Conservation (phyloP, 2,888 invertebrate species). For the Mamestra brassicae region DNA sequence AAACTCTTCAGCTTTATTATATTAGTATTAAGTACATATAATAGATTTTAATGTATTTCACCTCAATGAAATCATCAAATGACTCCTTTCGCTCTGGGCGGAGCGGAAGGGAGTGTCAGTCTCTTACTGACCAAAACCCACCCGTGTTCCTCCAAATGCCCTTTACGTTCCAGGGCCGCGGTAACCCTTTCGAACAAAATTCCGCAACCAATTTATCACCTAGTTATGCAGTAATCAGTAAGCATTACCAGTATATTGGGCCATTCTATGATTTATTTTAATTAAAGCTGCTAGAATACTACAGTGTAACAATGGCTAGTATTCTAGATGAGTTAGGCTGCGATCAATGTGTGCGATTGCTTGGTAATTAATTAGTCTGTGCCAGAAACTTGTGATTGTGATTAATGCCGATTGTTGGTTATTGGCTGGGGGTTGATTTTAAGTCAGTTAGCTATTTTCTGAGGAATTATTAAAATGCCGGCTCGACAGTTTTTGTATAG, state of each 20-base stretch:
- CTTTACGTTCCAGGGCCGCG: too few species aligned
- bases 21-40: too few species aligned
- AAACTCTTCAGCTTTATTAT: too few species aligned
- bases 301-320: constrained; percentile 34
- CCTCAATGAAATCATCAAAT: too few species aligned
- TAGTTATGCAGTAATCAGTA: too few species aligned
- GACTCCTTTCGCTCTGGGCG: too few species aligned
- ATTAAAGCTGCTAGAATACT: constrained; percentile 10
- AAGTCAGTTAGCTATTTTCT: neutral
- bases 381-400: constrained; percentile 1
- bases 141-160: too few species aligned
- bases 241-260: neutral
- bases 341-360: constrained; percentile 21
- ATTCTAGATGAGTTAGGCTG: constrained; percentile 22
- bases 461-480: neutral
- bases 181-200: too few species aligned
- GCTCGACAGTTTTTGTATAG: neutral
- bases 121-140: too few species aligned
- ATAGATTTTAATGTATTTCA: too few species aligned
- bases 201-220: too few species aligned
- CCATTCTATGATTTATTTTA: constrained; percentile 31
- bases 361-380: constrained; percentile 16
- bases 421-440: neutral
- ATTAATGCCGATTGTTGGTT: neutral
- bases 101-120: too few species aligned